Conservation (phyloP, 2,888 invertebrate species). For the Sesamia inferens region DNA sequence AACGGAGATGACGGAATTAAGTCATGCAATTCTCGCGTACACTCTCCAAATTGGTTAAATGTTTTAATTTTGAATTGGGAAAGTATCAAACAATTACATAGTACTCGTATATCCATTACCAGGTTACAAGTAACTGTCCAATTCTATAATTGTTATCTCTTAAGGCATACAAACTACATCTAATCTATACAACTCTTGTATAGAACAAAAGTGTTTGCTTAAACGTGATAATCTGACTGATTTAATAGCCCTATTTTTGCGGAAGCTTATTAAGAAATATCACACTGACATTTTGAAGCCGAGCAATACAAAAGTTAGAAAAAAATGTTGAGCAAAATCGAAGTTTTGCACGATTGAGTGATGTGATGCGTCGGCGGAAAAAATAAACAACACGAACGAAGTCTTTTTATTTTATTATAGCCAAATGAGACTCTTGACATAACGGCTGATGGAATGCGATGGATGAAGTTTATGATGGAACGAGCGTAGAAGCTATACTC, state of each 20-base stretch:
- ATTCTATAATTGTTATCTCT: background rate
- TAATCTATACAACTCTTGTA: background rate
- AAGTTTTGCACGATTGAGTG: background rate
- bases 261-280: background rate
- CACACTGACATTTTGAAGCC: background rate
- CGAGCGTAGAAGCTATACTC: background rate
- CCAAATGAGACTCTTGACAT: background rate
- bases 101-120: no score
- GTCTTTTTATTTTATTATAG: background rate
- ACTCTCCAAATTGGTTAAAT: no score
- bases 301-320: background rate
- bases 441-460: background rate
- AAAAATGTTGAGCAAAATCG: background rate
- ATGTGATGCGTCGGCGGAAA: background rate
- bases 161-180: background rate
- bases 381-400: background rate
- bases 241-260: background rate
- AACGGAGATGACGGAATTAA: no score
- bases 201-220: background rate
- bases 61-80: no score
- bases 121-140: no score
- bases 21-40: no score
- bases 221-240: background rate
- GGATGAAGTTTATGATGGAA: background rate
- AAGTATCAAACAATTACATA: no score